Evolutionary conservation across 2,797 vertebrate species (phyloP).

Genomic region (Eulemur rubriventer): DNA sequence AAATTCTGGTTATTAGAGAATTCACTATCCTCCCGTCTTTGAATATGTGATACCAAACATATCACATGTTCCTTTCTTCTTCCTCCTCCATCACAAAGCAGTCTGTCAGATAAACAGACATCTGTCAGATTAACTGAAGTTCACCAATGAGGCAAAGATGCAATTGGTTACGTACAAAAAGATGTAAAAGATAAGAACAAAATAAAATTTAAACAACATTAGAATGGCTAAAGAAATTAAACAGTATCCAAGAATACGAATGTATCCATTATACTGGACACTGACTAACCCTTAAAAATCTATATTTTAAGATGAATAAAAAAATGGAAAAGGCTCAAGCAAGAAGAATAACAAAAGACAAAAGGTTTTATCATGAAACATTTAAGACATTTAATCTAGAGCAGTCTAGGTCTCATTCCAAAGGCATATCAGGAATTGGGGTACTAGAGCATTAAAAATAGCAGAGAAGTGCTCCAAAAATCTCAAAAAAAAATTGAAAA

Average conservation of each 20-base stretch:
- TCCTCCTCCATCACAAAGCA: not conserved
- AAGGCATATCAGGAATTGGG: conserved; percentile 36
- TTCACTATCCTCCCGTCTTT: not conserved
- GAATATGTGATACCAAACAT: not conserved
- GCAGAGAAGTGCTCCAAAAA: conserved; percentile 32
- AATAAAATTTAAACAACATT: conserved; percentile 31
- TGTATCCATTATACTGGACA: not conserved
- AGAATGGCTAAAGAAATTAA: conserved; percentile 42
- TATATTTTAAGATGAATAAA: conserved; percentile 8
- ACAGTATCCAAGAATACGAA: not conserved
- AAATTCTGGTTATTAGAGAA: conserved; percentile 33
- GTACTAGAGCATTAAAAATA: conserved; percentile 60
- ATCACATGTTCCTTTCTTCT: not conserved
- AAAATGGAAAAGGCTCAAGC: not conserved
- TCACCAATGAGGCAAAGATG: conserved; percentile 16
- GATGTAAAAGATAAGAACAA: conserved; percentile 22
- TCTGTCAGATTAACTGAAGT: not conserved
- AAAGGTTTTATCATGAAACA: not conserved
- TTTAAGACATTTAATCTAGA: conserved; percentile 39
- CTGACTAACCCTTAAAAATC: conserved; percentile 23
- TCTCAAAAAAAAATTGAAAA: conserved; percentile 34
- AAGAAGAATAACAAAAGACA: conserved; percentile 7
- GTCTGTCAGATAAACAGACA: not conserved
- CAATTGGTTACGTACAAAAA: not conserved
- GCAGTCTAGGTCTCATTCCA: not conserved